Evolutionary conservation across 2,797 vertebrate species (phyloP), one percentile per base, ranked within the genome.

Genomic region (Bucorvus abyssinicus): DNA sequence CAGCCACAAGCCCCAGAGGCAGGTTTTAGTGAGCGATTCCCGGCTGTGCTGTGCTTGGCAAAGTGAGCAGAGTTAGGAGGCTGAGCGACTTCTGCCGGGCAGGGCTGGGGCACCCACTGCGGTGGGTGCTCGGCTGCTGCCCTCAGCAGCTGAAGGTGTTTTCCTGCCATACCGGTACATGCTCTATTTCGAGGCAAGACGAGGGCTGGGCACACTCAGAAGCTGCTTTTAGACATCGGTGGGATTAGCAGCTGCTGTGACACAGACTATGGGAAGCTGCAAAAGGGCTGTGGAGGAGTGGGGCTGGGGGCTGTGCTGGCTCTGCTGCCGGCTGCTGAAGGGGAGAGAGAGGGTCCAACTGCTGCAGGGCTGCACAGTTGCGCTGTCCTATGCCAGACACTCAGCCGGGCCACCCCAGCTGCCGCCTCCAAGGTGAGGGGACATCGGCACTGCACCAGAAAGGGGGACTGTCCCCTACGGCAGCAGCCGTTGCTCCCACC

Each of bases 361-460:
- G 67, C 2, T 1, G 2, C 75, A 57, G 53, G 6, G 1, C 29
- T 7, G 64, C 32, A 3, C 20, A 13, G 32, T 14, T 78, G 3
- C 32, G 7, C 64, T 36, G 68, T 30, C 65, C 86, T n/a, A 11
- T 2, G 12, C 30, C 78, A 65, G 57, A 75, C 30, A 5, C 27
- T 6, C 24, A 34, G 52, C 24, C 70, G 23, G 18, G 36, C 30
- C 36, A 32, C 30, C 45, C 53, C 59, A 36, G 76, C 45, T 64
- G 56, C 81, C 12, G 4, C 14, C 77, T 29, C 38, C 3, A 6
- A 53, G 77, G 22, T 7, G 3, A 65, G 36, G 36, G 45, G 9
- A 38, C 3, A 1, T 4, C 19, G 45, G 14, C 59, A 34, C 9
- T 14, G 53, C 52, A 40, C 19, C 55, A 3, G 49, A 15, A 32